A percentile compares a stretch with the other conserved stretches of the same genome.
phyloP scores from a whole-genome alignment of 37 sponge, comb jelly and placozoan genomes.

The Chondrilla cf. caribensis region DNA sequence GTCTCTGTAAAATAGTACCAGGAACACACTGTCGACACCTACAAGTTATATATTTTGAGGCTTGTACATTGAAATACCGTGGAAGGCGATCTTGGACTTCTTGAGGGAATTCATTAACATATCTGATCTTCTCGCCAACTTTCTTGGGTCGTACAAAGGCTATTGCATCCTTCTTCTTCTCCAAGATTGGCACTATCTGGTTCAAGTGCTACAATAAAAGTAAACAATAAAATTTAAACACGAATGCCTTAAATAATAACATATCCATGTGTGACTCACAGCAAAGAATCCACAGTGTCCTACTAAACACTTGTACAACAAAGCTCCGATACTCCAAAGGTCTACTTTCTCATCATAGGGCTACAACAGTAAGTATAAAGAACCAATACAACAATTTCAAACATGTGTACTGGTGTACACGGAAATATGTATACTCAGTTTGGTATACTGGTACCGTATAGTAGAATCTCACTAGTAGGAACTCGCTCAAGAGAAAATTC shows the following conservation, averaged over 20 bases:
- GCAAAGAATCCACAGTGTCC: constrained; percentile 95
- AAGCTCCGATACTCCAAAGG: constrained; percentile 91
- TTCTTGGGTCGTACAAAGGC: constrained; percentile 62
- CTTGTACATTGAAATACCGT: constrained; percentile 55
- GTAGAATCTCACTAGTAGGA: background rate
- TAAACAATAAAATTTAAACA: background rate
- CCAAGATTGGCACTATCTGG: constrained; percentile 76
- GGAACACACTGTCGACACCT: background rate
- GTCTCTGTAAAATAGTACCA: background rate
- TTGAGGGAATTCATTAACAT: constrained; percentile 79
- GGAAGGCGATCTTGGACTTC: constrained; percentile 69
- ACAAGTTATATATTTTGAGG: background rate
- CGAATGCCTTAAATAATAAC: background rate
- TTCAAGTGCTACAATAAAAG: constrained; percentile 57
- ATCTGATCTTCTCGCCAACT: constrained; percentile 36
- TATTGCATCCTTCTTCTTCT: constrained; percentile 88
- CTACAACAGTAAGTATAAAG: background rate
- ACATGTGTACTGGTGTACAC: background rate
- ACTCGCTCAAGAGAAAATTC: too few relatives aligned
- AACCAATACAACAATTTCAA: background rate
- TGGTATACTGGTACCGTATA: background rate
- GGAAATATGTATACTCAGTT: background rate
- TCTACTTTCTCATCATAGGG: constrained; percentile 89
- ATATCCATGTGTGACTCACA: constrained; percentile 47
- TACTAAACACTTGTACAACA: constrained; percentile 81